Evolutionary conservation across 2,797 vertebrate species (phyloP), one percentile per base, ranked within the genome.

Genomic region (Craterocephalus amniculus): DNA sequence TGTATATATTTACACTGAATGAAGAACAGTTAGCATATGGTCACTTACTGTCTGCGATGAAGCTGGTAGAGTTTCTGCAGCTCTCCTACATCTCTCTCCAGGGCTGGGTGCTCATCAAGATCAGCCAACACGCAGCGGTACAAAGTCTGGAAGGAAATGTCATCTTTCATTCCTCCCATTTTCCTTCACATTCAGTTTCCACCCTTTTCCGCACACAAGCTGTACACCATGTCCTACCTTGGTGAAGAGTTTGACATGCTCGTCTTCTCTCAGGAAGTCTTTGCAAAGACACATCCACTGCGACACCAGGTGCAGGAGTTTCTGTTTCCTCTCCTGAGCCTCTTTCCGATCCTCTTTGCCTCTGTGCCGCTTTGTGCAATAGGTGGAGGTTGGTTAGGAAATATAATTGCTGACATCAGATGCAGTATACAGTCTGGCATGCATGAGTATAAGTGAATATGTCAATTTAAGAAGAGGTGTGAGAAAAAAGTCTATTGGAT

Each of bases 1-100:
- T 22, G 4, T 27, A 52, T 51, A 10, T 61, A 9, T 58, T 56
- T 48, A 26, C 27, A 16, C 63, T 1, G 36, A n/a, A 52, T 48
- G 26, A 66, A 14, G 61, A 35, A 72, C 10, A 20, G 35, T 35
- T 13, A 40, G 6, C 4, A 22, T 22, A 22, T 38, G 34, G 49
- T 40, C 60, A 96, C 97, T 96, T 91, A 99, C 97, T 98, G 95
- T 76, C 96, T 96, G 74, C 96, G 96, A 81, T 97, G 96, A 92
- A 96, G 94, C 59, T 96, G 94, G 68, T 98, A 95, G 78, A 98
- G 93, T 87, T 94, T 97, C 83, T 99, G 97, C 81, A 99, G 95
- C 80, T 97, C 96, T 88, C 94, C 96, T 78, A 97, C 83, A 24
- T 98, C 96, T 63, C 95, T 96, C 87, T 99, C 97, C 76, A 99